Evolutionary conservation across 2,797 vertebrate species (phyloP).

Genomic region (Gymnopithys bicolor): DNA sequence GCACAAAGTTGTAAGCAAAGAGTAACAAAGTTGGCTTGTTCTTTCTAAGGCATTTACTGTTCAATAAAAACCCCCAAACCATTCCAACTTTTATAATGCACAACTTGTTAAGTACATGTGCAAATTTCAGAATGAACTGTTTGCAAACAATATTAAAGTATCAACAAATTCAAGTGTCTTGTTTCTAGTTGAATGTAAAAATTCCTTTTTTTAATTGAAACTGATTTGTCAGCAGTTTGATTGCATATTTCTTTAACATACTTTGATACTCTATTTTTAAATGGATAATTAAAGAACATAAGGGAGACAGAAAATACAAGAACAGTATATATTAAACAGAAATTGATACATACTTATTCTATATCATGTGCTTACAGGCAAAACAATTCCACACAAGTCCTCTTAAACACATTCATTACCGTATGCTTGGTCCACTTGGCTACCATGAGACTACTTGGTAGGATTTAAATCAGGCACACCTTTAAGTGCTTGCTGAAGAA

Average conservation of each 20-base stretch:
- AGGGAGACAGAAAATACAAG: not conserved
- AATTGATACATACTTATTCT: not conserved
- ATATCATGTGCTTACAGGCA: not conserved
- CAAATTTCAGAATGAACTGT: constrained; percentile 14
- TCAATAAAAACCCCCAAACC: not conserved
- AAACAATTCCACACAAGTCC: not conserved
- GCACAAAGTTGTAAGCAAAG: not conserved
- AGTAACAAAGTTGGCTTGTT: not conserved
- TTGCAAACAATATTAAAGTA: constrained; percentile 32
- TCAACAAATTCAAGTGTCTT: not conserved
- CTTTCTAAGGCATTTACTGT: not conserved
- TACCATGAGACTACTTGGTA: not conserved
- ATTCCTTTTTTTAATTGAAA: not conserved
- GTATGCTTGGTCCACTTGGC: not conserved
- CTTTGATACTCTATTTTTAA: not conserved
- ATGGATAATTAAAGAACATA: not conserved
- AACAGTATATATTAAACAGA: not conserved
- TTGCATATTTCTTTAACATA: not conserved
- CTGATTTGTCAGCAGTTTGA: constrained; percentile 13
- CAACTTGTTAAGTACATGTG: not conserved
- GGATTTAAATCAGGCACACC: not conserved
- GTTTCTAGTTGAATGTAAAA: not conserved
- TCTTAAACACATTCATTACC: not conserved
- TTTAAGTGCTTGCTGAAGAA: constrained; percentile 13
- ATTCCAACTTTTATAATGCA: not conserved